These are phyloP conservation scores for Calypte anna DNA, from an alignment of 2,113 vertebrate species.

Conservation along the genomic window DNA sequence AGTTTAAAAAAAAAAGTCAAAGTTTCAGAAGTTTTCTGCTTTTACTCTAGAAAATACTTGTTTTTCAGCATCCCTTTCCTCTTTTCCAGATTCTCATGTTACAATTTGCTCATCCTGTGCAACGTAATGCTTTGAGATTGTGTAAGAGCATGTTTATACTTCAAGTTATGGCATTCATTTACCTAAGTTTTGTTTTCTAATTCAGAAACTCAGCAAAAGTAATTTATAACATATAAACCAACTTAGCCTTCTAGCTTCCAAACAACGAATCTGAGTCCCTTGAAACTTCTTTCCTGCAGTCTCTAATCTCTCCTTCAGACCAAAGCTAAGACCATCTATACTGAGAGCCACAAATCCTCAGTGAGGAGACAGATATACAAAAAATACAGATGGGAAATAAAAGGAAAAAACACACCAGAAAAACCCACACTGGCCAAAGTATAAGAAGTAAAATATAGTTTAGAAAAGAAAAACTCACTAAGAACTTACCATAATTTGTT, in stretches of 20 bases:
- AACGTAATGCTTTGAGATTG: not conserved
- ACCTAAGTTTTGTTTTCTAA: not conserved
- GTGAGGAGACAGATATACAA: not conserved
- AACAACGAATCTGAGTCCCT: not conserved
- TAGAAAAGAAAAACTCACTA: not conserved
- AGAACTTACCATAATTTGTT: slow-evolving; percentile 61
- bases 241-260: not conserved
- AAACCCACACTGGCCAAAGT: not conserved
- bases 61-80: not conserved
- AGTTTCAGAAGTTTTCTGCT: not conserved
- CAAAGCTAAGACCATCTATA: not conserved
- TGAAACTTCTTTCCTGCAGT: not conserved
- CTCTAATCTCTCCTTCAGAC: not conserved
- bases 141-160: fast-evolving
- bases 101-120: not conserved
- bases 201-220: not conserved
- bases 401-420: not conserved
- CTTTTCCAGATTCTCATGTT: not conserved
- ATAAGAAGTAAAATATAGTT: not conserved
- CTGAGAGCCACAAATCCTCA: not conserved
- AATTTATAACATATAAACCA: not conserved
- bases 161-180: not conserved
- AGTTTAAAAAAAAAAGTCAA: not conserved
- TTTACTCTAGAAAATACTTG: not conserved
- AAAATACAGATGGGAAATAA: not conserved